Evolutionary conservation across 2,888 invertebrate species (phyloP).

Genomic region (Azorinus chamasolen): DNA sequence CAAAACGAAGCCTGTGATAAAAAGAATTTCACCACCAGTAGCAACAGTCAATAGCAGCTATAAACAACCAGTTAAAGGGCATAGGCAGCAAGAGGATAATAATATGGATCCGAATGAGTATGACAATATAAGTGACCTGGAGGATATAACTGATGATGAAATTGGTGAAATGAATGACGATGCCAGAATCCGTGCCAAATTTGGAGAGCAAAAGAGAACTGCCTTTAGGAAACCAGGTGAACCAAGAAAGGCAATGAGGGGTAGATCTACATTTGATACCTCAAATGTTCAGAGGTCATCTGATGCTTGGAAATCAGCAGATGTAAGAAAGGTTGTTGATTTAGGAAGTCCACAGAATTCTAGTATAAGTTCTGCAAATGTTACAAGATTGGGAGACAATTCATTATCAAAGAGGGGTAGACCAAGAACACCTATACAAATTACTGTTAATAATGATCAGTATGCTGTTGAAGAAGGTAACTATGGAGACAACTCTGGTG

Average conservation of each 20-base stretch:
- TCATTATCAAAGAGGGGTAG: neutral
- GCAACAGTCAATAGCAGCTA: constrained; percentile 5
- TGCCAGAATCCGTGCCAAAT: neutral
- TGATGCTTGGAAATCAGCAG: neutral
- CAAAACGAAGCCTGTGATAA: constrained; percentile 31
- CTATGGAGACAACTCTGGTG: neutral
- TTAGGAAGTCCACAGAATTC: neutral
- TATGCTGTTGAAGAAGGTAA: constrained; percentile 7
- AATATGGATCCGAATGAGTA: constrained; percentile 34
- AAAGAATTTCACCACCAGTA: constrained; percentile 39
- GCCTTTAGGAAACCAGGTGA: constrained; percentile 53
- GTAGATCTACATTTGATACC: too few species aligned
- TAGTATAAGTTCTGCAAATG: too few species aligned
- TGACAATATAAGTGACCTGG: constrained; percentile 54
- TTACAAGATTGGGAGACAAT: too few species aligned
- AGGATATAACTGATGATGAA: constrained; percentile 57
- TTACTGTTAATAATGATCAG: constrained; percentile 56
- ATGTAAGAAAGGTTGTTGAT: constrained; percentile 46
- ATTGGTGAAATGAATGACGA: constrained; percentile 4
- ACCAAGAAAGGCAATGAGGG: constrained; percentile 17
- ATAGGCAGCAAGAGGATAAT: constrained; percentile 40
- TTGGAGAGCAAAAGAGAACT: constrained; percentile 13
- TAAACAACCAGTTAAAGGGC: constrained; percentile 4
- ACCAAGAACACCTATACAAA: constrained; percentile 54
- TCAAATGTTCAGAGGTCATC: too few species aligned